These are phyloP conservation scores for Hippocampus guttulatus DNA, from an alignment of 2,113 vertebrate species.

Conservation along the genomic window DNA sequence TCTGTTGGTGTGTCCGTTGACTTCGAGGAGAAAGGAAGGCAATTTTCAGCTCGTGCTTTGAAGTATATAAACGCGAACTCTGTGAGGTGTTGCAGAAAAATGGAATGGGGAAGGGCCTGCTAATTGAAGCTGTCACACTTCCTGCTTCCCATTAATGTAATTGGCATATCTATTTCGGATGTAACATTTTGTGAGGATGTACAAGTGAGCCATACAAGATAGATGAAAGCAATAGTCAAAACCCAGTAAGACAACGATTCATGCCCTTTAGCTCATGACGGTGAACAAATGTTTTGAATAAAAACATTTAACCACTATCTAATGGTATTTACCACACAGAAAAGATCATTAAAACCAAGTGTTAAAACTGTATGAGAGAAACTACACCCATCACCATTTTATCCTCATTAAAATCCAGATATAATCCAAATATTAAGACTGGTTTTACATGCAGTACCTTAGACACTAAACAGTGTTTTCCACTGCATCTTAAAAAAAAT, in stretches of 20 bases:
- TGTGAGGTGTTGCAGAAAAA: conserved; percentile 61
- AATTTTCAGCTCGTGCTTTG: conserved; percentile 36
- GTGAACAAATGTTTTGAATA: background rate
- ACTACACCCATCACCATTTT: too few species aligned
- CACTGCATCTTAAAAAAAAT: too few species aligned
- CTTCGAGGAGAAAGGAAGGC: conserved; percentile 36
- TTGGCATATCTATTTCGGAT: conserved; percentile 67
- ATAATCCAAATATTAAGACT: too few species aligned
- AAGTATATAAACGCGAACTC: conserved; percentile 43
- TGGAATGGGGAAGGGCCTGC: conserved; percentile 51
- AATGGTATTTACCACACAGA: background rate
- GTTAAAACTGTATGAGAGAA: too few species aligned
- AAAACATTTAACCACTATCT: background rate
- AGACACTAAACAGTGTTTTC: too few species aligned
- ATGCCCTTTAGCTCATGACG: background rate
- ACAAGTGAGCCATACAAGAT: conserved; percentile 60
- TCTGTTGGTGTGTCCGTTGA: conserved; percentile 37
- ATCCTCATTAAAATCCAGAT: too few species aligned
- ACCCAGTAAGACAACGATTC: conserved; percentile 21
- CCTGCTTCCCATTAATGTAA: conserved; percentile 66
- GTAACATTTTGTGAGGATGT: conserved; percentile 55
- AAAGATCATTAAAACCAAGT: background rate
- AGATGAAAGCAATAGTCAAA: conserved; percentile 40
- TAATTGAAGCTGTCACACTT: conserved; percentile 67
- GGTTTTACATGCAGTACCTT: too few species aligned